Base-by-base conservation (phyloP, 2,113 vertebrate species). In the Nerophis lumbriciformis region DNA sequence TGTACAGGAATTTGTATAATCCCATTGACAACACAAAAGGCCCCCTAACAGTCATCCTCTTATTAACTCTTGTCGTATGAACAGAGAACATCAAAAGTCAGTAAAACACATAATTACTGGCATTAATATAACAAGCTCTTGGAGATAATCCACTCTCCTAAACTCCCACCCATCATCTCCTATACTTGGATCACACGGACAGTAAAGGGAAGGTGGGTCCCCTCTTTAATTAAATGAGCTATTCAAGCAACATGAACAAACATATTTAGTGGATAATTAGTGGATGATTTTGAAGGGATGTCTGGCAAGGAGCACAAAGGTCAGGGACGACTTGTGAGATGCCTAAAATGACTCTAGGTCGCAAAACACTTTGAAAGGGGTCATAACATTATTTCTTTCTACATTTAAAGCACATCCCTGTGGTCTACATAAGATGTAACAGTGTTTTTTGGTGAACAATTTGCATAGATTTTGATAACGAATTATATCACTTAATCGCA, bases 261-360 rank as follows among this genome's bases (percentile, higher is more conserved):
- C 91, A 90, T 75, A 93, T 93, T 93, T 93, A 91, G 89, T 70
- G 90, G 91, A 89, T 94, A 92, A 95, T 95, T 94, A 93, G 90
- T 75, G 87, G 91, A 93, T 92, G 72, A 86, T 93, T 93, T 92
- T 86, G 76, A 85, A 90, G 87, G 90, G 91, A 90, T 93, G 91
- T 91, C 82, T 93, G 92, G 92, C 90, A 85, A 76, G 64, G 80
- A 82, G 69, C 68, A 78, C 68, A 81, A 87, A 90, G 88, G 85
- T 52, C 77, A 86, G 85, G 80, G 78, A 12, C 74, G 82, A 86
- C 88, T 88, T 69, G 73, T 89, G 88, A 88, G 85, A 81, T 79
- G 75, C 62, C 71, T 66, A 60, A 71, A 80, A 76, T 77, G 71
- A 79, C 79, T 73, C 13, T 21, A 71, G 66, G 72, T 66, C 79